Evolutionary conservation across 1,140 invertebrate genomes (phyloP).

Genomic region (Dolichoris vasculosae): DNA sequence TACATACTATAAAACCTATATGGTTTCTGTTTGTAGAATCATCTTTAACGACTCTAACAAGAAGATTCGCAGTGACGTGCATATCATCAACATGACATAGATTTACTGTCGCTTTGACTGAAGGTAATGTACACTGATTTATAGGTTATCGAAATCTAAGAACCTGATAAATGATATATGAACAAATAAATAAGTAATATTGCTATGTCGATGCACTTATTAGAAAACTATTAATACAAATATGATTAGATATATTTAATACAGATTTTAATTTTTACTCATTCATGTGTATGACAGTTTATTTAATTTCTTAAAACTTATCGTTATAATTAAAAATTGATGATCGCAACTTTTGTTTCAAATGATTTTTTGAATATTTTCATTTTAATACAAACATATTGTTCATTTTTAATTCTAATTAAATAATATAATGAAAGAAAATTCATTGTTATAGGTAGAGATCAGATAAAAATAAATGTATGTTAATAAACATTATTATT

Average conservation of each 20-base stretch:
- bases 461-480: too few species aligned
- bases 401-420: too few species aligned
- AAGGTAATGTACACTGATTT: constrained; percentile 22
- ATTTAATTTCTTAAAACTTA: too few species aligned
- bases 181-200: constrained; percentile 1
- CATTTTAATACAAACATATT: too few species aligned
- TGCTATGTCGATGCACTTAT: not conserved
- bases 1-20: not conserved
- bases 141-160: constrained; percentile 25
- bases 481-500: too few species aligned
- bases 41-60: constrained; percentile 40
- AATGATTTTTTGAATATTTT: too few species aligned
- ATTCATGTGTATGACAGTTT: too few species aligned
- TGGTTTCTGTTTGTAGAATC: constrained; percentile 30
- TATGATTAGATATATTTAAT: not conserved
- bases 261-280: not conserved
- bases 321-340: too few species aligned
- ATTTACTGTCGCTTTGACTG: constrained; percentile 44
- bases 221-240: not conserved
- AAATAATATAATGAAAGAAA: too few species aligned
- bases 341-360: too few species aligned
- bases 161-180: constrained; percentile 10
- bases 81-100: constrained; percentile 40
- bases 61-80: constrained; percentile 29
- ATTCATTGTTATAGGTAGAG: too few species aligned